Evolutionary conservation across 2,797 vertebrate species (phyloP), one percentile per base, ranked within the genome.

Genomic region (Gastrophryne carolinensis): DNA sequence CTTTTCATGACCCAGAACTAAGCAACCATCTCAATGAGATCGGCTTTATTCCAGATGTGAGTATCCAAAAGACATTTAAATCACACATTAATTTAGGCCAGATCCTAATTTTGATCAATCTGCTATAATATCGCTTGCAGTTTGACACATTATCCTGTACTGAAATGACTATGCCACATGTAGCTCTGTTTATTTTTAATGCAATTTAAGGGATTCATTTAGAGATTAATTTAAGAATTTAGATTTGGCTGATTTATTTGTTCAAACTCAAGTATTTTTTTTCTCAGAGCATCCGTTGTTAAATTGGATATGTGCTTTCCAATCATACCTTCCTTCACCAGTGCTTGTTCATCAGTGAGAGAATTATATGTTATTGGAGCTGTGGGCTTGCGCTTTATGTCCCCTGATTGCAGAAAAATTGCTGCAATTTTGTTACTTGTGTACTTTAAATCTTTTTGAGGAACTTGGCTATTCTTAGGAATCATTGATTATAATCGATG

Each of bases 1-100:
- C 96, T 30, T 99, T 99, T 87, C 98, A 99, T 47, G 98, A 99
- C 85, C 97, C 98, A 2, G 96, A 99, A 86, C 90, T 99, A 65
- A 98, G 94, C 88, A 99, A 98, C 86, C 98, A 99, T 84, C 94
- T 99, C 63, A 99, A 98, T 78, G 96, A 98, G 86, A 99, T 98
- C 75, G 96, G 97, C 64, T 99, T 99, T 85, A 99, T 99, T 84
- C 97, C 98, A 81, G 97, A 99, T 72, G 98, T 99, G 89, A 97
- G 97, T 96, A 72, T n/a, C 13, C 72, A 57, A 78, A 37, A 1
- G 0, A 78, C 37, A 62, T 67, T 0, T 26, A 60, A 6, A 2
- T 64, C 76, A 13, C 30, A 71, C 11, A 49, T 68, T 61, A 39
- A 62, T n/a, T 44, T n/a, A n/a, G 39, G 39, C 4, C n/a, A 44